Evolutionary conservation across 1,140 invertebrate species (phyloP), one percentile per base, ranked within the genome.

Genomic region (Drosophila pseudoobscura): DNA sequence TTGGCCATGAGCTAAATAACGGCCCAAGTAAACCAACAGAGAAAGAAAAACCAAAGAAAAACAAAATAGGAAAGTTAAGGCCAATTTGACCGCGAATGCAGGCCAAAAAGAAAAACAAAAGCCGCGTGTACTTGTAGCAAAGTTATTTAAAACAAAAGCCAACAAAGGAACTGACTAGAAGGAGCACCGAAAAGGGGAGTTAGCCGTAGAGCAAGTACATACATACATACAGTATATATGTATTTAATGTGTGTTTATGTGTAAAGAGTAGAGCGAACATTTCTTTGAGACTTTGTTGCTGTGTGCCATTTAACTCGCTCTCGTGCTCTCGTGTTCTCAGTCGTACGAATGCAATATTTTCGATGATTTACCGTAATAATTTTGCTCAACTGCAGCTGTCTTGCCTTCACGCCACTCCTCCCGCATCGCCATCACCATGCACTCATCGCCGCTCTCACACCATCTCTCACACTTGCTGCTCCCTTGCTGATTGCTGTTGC

Each of bases 1-100:
- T 49, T 76, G 83, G 62, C 83, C 83, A 69, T 88, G 83, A 88
- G 79, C 83, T 79, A 83, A 88, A 88, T 88, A 88, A 78, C 71
- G 45, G 52, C 26, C 52, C 44, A 74, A 77, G 64, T 52, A 70
- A 74, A 69, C 56, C 60, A 56, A 54, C 39, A 15, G 31, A 56
- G 47, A 45, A n/a, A 15, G 43, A 15, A 31, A 8, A 51, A 24
- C 43, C 50, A 66, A 66, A 22, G 53, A 69, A 63, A 44, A 59
- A 17, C 61, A 75, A 65, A 57, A 74, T 72, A 75, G 75, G 63
- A 26, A 88, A 78, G 65, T 87, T 78, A 61, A 72, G 72, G 82
- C 78, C 74, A 78, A 85, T 74, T 75, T 88, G 78, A 83, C 83
- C 83, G 75, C 84, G 62, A 62, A 49, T 71, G 55, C 74, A 72